Percentiles rank a stretch among this genome's conserved stretches.
phyloP scores from a whole-genome alignment of 2,888 invertebrate species.

The Epiblema foenella region DNA sequence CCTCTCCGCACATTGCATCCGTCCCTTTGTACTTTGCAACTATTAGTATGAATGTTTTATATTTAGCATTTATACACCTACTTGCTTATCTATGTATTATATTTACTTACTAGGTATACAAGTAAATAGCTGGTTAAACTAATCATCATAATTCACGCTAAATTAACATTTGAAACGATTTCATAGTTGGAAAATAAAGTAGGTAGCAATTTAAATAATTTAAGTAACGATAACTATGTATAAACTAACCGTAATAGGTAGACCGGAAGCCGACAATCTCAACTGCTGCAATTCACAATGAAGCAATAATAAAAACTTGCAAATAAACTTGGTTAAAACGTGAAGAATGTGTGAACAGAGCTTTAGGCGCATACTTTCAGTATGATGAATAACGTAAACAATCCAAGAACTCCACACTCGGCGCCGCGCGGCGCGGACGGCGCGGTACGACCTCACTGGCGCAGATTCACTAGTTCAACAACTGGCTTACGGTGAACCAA shows the following conservation, averaged over 20 bases:
- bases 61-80: background rate
- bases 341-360: constrained; percentile 15
- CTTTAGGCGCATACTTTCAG: constrained; percentile 42
- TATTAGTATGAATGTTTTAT: background rate
- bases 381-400: constrained; percentile 45
- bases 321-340: background rate
- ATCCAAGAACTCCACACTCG: constrained; percentile 26
- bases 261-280: background rate
- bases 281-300: background rate
- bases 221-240: no score
- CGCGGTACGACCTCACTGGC: constrained; percentile 16
- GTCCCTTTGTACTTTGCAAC: constrained; percentile 11
- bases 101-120: no score
- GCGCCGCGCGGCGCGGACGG: constrained; percentile 10
- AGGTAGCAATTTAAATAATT: no score
- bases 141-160: no score
- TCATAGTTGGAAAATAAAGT: no score
- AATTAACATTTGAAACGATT: no score
- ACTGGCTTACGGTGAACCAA: background rate
- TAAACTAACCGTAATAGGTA: no score
- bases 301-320: background rate
- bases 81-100: no score
- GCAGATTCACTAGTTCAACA: constrained; percentile 2
- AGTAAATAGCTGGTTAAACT: no score
- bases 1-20: constrained; percentile 15